Evolutionary conservation across 1,140 invertebrate species (phyloP).

Genomic region (Drosophila ambigua): DNA sequence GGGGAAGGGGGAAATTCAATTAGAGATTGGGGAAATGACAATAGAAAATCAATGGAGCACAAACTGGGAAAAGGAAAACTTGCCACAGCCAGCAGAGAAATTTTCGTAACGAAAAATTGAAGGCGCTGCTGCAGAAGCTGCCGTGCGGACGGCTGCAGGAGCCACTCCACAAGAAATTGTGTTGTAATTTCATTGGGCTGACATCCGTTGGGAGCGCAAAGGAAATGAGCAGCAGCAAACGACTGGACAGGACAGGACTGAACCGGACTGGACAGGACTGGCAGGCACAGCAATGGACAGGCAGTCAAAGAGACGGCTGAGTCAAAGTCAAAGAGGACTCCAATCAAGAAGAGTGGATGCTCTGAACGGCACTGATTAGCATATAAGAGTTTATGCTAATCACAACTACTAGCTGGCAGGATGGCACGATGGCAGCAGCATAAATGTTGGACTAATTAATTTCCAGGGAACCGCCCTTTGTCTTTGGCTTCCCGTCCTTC

Average conservation of each 20-base stretch:
- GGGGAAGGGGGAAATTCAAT: constrained; percentile 30
- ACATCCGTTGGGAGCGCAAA: constrained; percentile 24
- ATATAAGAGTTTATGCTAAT: constrained; percentile 45
- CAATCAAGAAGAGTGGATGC: background rate
- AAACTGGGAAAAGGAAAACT: constrained; percentile 42
- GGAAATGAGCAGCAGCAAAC: constrained; percentile 34
- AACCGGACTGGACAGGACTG: background rate
- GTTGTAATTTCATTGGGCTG: constrained; percentile 39
- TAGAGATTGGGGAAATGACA: constrained; percentile 33
- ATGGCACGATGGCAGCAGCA: constrained; percentile 6
- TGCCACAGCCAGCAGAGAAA: constrained; percentile 32
- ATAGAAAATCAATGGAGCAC: constrained; percentile 65
- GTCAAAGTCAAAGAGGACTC: background rate
- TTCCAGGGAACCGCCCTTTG: constrained; percentile 23
- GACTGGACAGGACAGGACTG: too few relatives aligned
- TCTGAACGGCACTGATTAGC: constrained; percentile 28
- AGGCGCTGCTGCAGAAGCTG: constrained; percentile 3
- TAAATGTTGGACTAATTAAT: constrained; percentile 43
- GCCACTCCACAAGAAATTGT: constrained; percentile 17
- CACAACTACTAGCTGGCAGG: background rate
- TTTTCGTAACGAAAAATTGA: constrained; percentile 27
- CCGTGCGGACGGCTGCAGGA: too few relatives aligned
- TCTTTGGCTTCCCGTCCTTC: background rate
- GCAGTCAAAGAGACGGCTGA: background rate
- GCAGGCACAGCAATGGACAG: background rate